Conservation (phyloP, 2,113 vertebrate genomes). For the Periophthalmus modestus region DNA sequence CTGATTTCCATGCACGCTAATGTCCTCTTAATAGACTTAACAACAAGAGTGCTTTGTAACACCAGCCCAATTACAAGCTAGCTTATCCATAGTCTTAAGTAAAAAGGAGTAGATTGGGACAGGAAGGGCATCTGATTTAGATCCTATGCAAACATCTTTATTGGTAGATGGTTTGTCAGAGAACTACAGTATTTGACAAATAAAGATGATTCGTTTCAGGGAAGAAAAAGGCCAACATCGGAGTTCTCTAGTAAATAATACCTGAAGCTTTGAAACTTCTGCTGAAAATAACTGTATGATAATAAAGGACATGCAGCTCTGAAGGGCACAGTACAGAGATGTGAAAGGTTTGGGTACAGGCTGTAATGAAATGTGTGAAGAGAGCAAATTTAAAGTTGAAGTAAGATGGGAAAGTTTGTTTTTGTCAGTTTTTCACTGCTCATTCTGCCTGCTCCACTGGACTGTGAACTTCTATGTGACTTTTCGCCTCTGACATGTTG, state of each 20-base stretch:
- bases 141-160: not conserved
- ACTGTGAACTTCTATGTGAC: constrained; percentile 4
- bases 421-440: not conserved
- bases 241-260: not conserved
- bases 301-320: constrained; percentile 1
- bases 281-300: not conserved
- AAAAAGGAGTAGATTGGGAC: not conserved
- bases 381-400: constrained; percentile 3
- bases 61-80: constrained; percentile 4
- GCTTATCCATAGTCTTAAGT: not conserved
- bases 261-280: not conserved
- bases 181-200: not conserved
- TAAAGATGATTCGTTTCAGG: not conserved
- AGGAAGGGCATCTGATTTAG: not conserved
- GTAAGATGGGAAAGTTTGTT: constrained; percentile 10
- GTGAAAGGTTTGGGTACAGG: constrained; percentile 1
- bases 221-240: not conserved
- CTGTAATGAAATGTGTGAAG: constrained; percentile 1
- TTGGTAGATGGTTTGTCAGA: not conserved
- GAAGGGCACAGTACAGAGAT: not conserved
- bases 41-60: constrained; percentile 3
- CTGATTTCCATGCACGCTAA: constrained; percentile 13
- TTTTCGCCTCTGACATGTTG: constrained; percentile 3
- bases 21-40: constrained; percentile 12
- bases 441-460: constrained; percentile 1